Evolutionary conservation across 1,140 invertebrate species (phyloP).

Genomic region (Tetramorium simillimum): DNA sequence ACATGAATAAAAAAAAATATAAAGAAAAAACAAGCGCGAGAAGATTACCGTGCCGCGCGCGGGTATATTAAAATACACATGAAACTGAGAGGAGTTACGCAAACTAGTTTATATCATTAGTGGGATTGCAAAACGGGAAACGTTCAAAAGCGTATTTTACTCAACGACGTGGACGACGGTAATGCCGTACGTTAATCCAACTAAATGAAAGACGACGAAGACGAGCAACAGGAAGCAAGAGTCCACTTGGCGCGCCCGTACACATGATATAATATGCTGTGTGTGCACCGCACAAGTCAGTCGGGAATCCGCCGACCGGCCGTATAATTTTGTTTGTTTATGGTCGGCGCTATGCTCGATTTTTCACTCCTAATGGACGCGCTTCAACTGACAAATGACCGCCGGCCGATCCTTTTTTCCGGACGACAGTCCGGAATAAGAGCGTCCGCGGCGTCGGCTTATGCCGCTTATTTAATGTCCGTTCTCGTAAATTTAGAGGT

Average conservation of each 20-base stretch:
- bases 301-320: slow-evolving; percentile 43
- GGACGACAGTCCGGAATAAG: slow-evolving; percentile 54
- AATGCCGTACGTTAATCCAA: slow-evolving; percentile 68
- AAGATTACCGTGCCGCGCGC: slow-evolving; percentile 5
- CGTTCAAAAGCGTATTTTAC: not conserved
- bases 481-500: slow-evolving; percentile 64
- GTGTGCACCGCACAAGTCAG: slow-evolving; percentile 29
- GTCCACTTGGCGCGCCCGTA: slow-evolving; percentile 42
- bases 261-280: slow-evolving; percentile 9
- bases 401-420: slow-evolving; percentile 68
- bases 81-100: not conserved
- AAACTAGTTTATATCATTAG: slow-evolving; percentile 28
- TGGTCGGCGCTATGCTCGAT: slow-evolving; percentile 81
- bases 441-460: slow-evolving; percentile 57
- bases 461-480: slow-evolving; percentile 70
- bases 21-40: not conserved
- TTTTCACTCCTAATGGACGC: slow-evolving; percentile 83
- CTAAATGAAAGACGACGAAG: slow-evolving; percentile 70
- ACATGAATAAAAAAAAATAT: slow-evolving; percentile 49
- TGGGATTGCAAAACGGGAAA: not conserved
- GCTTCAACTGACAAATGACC: slow-evolving; percentile 81
- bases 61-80: not conserved
- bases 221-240: slow-evolving; percentile 74
- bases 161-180: not conserved
- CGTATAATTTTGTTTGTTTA: slow-evolving; percentile 85